Evolutionary conservation across 37 sponge, comb jelly and placozoan species (phyloP), one percentile per base, ranked within the genome.

Genomic region (Amphimedon queenslandica): DNA sequence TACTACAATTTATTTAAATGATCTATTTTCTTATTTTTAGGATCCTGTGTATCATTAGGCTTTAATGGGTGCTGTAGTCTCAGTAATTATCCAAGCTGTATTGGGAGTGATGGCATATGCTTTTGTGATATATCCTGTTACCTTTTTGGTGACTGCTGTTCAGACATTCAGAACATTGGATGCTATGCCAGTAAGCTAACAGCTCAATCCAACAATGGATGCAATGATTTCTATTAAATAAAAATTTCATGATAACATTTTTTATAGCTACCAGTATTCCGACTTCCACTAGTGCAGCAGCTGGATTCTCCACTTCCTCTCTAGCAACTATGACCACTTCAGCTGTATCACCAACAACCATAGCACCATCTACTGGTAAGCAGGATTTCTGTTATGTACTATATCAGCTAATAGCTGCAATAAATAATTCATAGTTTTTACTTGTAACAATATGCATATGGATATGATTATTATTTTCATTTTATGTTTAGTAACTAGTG

Each of bases 51-150:
- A 25, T 11, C 23, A n/a, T n/a, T 25, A n/a, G 27, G 27, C 27
- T 11, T 25, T n/a, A 60, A 60, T 60, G 61, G 61, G 5, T 60
- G 61, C 28, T 60, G 61, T n/a, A 60, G 5, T n/a, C 28, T 60
- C 5, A 25, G 27, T 25, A 47, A 47, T 13, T 47, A 47, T 13
- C 53, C 53, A 47, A 18, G 13, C 13, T 47, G 53, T 13, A 18
- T 47, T 47, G 61, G 61, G 28, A 25, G 5, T 25, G 61, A 60
- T 60, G 27, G 61, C 28, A n/a, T 60, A 6, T 83, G 83, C 66
- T 33, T 4, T 60, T 83, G 83, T 70, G 77, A 76, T 36, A 63
- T 37, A 29, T 16, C 55, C 1, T 83, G 83, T 69, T 75, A 83
- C 65, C 6, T 32, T 0, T 63, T 63, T 51, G 77, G 55, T 1